A percentile compares a stretch with the other conserved stretches of the same genome.
phyloP scores from a whole-genome alignment of 2,113 vertebrate genomes.

The Sander vitreus region DNA sequence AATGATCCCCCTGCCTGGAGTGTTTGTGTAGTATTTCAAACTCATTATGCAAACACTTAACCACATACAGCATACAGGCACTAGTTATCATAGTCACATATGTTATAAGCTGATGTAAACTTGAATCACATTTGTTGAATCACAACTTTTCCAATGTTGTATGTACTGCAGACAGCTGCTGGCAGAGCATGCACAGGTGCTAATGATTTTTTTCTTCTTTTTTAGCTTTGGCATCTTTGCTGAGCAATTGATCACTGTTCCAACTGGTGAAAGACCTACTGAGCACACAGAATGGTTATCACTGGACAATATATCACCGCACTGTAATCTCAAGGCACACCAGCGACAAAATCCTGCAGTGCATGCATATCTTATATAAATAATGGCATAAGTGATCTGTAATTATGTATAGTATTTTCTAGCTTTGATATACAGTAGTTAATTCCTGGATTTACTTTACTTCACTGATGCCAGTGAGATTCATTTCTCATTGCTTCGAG shows the following conservation, averaged over 20 bases:
- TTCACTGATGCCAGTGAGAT: neutral
- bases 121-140: conserved; percentile 30
- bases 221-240: conserved; percentile 9
- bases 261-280: conserved; percentile 37
- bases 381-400: conserved; percentile 24
- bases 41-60: conserved; percentile 40
- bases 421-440: neutral
- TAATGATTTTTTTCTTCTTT: conserved; percentile 7
- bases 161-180: conserved; percentile 1
- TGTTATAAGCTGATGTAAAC: conserved; percentile 25
- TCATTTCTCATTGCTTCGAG: neutral
- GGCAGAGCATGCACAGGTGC: conserved; percentile 3
- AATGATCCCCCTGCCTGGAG: conserved; percentile 43
- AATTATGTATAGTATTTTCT: conserved; percentile 14
- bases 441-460: neutral
- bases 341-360: conserved; percentile 18
- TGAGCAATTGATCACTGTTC: conserved; percentile 42
- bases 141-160: conserved; percentile 18
- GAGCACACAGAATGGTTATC: conserved; percentile 45
- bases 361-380: conserved; percentile 50
- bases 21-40: conserved; percentile 41
- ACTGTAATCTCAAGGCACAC: neutral
- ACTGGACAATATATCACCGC: conserved; percentile 41
- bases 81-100: conserved; percentile 9
- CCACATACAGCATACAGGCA: conserved; percentile 23